These are phyloP conservation scores for Oscheius sp. DNA, from an alignment of 2,888 invertebrate species.

Conservation along the genomic window DNA sequence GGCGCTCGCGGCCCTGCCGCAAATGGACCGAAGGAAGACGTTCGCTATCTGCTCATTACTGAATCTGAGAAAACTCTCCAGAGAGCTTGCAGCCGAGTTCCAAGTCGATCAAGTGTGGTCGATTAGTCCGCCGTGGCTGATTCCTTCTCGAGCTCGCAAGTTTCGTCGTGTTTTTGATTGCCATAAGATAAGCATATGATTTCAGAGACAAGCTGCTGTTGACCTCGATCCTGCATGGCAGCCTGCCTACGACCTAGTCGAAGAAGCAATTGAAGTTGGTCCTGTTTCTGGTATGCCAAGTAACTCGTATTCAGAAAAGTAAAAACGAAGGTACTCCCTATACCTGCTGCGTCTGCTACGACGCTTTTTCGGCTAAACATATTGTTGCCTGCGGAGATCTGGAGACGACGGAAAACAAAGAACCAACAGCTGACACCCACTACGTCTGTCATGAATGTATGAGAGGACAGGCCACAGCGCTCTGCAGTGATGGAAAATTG, in stretches of 20 bases:
- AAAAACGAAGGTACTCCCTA: too few species aligned
- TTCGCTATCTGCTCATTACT: too few species aligned
- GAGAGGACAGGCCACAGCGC: constrained; percentile 15
- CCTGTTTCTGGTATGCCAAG: neutral
- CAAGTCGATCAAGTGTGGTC: too few species aligned
- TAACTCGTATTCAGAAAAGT: neutral
- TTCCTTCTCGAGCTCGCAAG: neutral
- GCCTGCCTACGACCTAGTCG: neutral
- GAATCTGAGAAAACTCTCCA: too few species aligned
- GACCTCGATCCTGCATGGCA: too few species aligned
- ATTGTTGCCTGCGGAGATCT: neutral
- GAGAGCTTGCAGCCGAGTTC: too few species aligned
- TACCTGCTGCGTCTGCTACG: constrained; percentile 21
- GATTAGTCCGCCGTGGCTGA: too few species aligned
- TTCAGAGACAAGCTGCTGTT: neutral
- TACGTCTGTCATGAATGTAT: constrained; percentile 18
- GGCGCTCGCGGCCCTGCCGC: too few species aligned
- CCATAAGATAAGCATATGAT: too few species aligned
- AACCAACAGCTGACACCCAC: neutral
- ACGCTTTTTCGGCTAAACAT: neutral
- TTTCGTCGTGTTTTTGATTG: neutral
- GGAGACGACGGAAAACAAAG: too few species aligned
- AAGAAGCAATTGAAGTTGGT: neutral
- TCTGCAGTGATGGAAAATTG: constrained; percentile 17
- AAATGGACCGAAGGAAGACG: too few species aligned